A percentile compares a stretch with the other conserved stretches of the same genome.
Evolutionary conservation across 2,797 vertebrate species (phyloP).

Genomic region (Eutrigla gurnardus): DNA sequence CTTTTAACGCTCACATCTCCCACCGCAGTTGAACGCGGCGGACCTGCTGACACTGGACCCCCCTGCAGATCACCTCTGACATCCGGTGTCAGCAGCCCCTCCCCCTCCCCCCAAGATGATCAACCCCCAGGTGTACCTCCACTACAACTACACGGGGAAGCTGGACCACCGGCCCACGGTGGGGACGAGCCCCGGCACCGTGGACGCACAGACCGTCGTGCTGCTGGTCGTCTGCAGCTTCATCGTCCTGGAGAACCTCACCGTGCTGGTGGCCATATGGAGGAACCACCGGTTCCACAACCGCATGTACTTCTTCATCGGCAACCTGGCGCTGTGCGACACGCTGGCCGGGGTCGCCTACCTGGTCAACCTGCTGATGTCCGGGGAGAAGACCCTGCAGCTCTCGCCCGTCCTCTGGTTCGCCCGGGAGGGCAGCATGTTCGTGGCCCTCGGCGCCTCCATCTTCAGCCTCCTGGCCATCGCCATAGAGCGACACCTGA

Average conservation of each 20-base stretch:
- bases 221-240: constrained; percentile 91
- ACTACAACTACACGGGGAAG: constrained; percentile 95
- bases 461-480: constrained; percentile 95
- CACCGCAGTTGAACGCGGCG: constrained; percentile 39
- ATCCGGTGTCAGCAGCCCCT: constrained; percentile 61
- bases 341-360: constrained; percentile 92
- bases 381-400: constrained; percentile 89
- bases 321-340: constrained; percentile 96
- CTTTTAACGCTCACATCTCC: not conserved
- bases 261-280: constrained; percentile 95
- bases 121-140: constrained; percentile 74
- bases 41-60: constrained; percentile 38
- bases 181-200: constrained; percentile 30
- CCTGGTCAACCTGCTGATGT: constrained; percentile 93
- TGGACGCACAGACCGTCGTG: constrained; percentile 81
- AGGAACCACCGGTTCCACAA: constrained; percentile 96
- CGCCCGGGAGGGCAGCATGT: constrained; percentile 94
- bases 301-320: constrained; percentile 98
- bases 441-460: constrained; percentile 93
- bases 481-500: constrained; percentile 95
- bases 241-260: constrained; percentile 94
- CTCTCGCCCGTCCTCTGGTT: constrained; percentile 92
- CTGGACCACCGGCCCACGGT: constrained; percentile 80
- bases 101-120: constrained; percentile 63
- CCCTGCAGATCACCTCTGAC: constrained; percentile 54